phyloP scores from a whole-genome alignment of 2,888 invertebrate species.

The Temnothorax rugatulus region DNA sequence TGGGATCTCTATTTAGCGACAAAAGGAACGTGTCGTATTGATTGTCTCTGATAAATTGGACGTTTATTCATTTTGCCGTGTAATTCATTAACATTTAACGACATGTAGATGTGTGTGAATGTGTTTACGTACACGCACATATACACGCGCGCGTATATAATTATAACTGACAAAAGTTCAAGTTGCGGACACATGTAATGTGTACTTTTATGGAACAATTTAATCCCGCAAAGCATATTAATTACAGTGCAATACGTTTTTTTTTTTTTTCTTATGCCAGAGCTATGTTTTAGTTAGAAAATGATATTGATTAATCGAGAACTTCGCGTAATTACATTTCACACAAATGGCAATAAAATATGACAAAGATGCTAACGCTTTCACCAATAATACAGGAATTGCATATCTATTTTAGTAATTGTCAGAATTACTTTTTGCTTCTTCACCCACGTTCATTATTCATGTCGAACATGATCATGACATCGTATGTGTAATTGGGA shows the following conservation, averaged over 20 bases:
- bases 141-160: neutral
- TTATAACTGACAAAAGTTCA: neutral
- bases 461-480: neutral
- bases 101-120: neutral
- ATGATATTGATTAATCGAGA: conserved; percentile 9
- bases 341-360: neutral
- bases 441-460: neutral
- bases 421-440: neutral
- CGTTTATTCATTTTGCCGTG: conserved; percentile 10
- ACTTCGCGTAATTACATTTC: neutral
- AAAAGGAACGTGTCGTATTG: neutral
- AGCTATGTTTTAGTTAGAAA: conserved; percentile 17
- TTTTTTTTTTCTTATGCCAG: conserved; percentile 11
- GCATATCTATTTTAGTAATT: neutral
- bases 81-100: conserved; percentile 5
- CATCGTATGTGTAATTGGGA: neutral
- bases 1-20: conserved; percentile 8
- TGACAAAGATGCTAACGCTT: neutral
- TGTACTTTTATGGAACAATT: conserved; percentile 17
- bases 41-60: neutral
- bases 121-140: neutral
- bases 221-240: conserved; percentile 17
- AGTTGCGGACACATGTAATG: conserved; percentile 4
- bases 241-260: conserved; percentile 66
- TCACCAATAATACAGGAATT: neutral